Evolutionary conservation across 2,888 invertebrate species (phyloP).

Genomic region (Antitype chi): DNA sequence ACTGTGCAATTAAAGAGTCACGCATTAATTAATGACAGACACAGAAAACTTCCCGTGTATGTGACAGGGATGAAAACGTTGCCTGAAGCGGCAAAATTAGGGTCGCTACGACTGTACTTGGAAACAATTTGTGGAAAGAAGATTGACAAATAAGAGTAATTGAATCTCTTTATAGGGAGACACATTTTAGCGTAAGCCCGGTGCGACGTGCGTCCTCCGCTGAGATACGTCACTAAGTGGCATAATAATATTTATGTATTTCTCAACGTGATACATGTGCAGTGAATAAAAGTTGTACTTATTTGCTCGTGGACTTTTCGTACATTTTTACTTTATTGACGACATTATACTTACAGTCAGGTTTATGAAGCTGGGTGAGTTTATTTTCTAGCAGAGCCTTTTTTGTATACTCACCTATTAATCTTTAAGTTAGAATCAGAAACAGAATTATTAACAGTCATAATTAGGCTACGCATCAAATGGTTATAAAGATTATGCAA

Average conservation of each 20-base stretch:
- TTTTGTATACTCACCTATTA: background rate
- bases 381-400: background rate
- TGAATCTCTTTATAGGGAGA: conserved; percentile 54
- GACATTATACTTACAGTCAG: background rate
- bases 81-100: conserved; percentile 60
- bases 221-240: conserved; percentile 16
- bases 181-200: conserved; percentile 47
- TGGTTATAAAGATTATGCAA: background rate
- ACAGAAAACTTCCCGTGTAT: conserved; percentile 32
- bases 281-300: conserved; percentile 36
- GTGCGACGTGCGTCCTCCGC: conserved; percentile 12
- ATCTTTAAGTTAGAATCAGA: background rate
- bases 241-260: conserved; percentile 24
- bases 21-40: conserved; percentile 45
- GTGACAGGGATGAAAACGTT: conserved; percentile 50
- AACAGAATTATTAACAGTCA: background rate
- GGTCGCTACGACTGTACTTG: conserved; percentile 58
- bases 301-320: background rate
- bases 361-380: background rate
- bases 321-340: background rate
- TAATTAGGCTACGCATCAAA: background rate
- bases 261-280: conserved; percentile 3
- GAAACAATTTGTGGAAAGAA: conserved; percentile 59
- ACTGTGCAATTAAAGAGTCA: conserved; percentile 65
- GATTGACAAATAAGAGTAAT: conserved; percentile 69